These are phyloP conservation scores for Penaeus japonicus DNA, from an alignment of 1,140 invertebrate species.

Conservation along the genomic window DNA sequence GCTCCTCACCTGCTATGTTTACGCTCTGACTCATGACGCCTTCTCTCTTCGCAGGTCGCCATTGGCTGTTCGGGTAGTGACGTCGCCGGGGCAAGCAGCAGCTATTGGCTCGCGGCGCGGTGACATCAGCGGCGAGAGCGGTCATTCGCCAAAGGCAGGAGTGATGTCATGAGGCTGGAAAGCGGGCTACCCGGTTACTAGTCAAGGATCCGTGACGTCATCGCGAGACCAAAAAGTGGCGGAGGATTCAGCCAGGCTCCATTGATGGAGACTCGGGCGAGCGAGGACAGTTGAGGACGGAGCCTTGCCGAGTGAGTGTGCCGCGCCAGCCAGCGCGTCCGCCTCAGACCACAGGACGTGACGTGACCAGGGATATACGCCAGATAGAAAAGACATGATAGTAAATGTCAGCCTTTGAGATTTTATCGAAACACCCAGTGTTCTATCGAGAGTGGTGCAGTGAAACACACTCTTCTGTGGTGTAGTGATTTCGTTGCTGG, in stretches of 20 bases:
- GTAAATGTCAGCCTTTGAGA: too few relatives aligned
- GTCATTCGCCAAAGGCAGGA: conserved; percentile 10
- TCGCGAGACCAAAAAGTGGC: not conserved
- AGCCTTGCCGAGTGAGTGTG: not conserved
- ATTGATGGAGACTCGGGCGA: conserved; percentile 23
- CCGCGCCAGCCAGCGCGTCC: not conserved
- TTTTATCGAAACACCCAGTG: too few relatives aligned
- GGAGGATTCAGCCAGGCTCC: conserved; percentile 2
- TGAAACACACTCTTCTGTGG: too few relatives aligned
- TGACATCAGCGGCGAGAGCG: conserved; percentile 3
- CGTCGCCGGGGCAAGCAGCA: not conserved
- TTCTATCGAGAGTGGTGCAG: too few relatives aligned
- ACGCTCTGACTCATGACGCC: conserved; percentile 33
- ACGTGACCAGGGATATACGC: too few relatives aligned
- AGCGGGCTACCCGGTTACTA: conserved; percentile 11
- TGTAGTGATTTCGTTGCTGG: too few relatives aligned
- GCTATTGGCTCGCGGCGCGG: not conserved
- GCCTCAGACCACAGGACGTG: not conserved
- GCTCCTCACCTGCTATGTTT: conserved; percentile 48
- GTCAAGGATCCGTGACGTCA: conserved; percentile 31
- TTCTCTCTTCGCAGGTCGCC: conserved; percentile 12
- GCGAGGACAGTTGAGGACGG: not conserved
- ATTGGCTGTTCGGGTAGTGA: conserved; percentile 6
- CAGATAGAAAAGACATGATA: too few relatives aligned
- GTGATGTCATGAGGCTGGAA: conserved; percentile 13